phyloP scores from a whole-genome alignment of 1,140 invertebrate species.

The Drosophila oshimai region DNA sequence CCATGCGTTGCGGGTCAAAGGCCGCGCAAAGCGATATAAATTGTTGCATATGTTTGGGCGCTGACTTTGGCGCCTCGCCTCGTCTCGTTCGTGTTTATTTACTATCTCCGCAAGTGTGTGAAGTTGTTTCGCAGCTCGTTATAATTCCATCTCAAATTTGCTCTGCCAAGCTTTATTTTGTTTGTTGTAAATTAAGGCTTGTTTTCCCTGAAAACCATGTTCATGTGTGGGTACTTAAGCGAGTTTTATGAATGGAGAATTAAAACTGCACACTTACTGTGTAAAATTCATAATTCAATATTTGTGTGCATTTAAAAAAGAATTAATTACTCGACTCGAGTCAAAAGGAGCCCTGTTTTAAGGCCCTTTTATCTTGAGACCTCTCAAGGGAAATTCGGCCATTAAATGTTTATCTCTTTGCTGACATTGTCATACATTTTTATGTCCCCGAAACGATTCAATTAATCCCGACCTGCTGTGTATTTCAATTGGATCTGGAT shows the following conservation, averaged over 20 bases:
- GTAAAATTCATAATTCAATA: too few species aligned
- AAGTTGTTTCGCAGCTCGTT: slow-evolving; percentile 26
- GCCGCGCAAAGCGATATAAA: slow-evolving; percentile 21
- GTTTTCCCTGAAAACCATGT: too few species aligned
- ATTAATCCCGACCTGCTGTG: background rate
- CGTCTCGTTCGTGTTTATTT: background rate
- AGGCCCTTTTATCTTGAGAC: too few species aligned
- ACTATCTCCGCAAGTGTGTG: slow-evolving; percentile 12
- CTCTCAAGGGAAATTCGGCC: too few species aligned
- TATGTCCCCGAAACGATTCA: background rate
- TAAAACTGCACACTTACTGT: too few species aligned
- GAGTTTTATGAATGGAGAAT: too few species aligned
- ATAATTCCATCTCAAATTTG: background rate
- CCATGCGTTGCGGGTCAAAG: slow-evolving; percentile 12
- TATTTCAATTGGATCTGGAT: slow-evolving; percentile 4
- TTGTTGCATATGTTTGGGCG: slow-evolving; percentile 32
- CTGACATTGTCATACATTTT: background rate
- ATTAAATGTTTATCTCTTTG: background rate
- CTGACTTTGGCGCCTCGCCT: background rate
- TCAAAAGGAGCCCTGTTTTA: too few species aligned
- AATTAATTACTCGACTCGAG: too few species aligned
- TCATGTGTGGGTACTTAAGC: too few species aligned
- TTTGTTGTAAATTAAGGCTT: background rate
- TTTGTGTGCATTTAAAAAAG: too few species aligned
- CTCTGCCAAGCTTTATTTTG: background rate